Base-by-base conservation (phyloP, 2,888 invertebrate species). In the Ormyrus labotus region DNA sequence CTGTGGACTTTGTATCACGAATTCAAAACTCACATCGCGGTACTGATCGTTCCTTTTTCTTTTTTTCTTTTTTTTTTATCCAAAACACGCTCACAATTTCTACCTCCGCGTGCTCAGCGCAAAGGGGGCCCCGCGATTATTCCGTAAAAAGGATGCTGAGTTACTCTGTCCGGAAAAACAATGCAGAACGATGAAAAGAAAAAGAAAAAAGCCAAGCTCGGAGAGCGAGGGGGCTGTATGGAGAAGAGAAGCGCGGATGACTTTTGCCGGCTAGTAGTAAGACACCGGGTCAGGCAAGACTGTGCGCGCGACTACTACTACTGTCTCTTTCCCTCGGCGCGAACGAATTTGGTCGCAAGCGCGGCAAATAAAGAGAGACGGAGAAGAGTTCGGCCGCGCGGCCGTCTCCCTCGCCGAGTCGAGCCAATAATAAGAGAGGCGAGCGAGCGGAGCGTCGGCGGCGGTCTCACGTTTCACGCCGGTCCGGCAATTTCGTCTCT, bases 11-110 rank as follows among this genome's bases (percentile, higher is more conserved):
- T 10, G 73, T 10, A 47, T 47, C 74, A 34, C 65, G 57, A 65
- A 74, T 58, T 65, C 13, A 8, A 55, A 73, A 65, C 64, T 74
- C 74, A 74, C 74, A 74, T 74, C 74, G 74, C 58, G 74, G 48
- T 34, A 34, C 34, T 34, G 34, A 3, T 34, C 34, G 34, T 34
- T 34, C 34, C 34, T 34, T 34, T 34, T 2, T 34, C 2, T 34
- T 34, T 34, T 34, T 13, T 13, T 34, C 2, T 34, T 34, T 34
- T 34, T 34, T 2, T 34, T 34, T 34, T 34, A 34, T 2, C 34
- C 34, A 34, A 34, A 34, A 34, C 34, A 34, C 34, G 34, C 34
- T 34, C 34, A 34, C 34, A 34, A 34, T 34, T 2, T 34, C 34
- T 34, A 34, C 34, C 34, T 34, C 34, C 34, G 34, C 34, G 34